Conservation (phyloP, 2,888 invertebrate species). For the Rhagonycha fulva region DNA sequence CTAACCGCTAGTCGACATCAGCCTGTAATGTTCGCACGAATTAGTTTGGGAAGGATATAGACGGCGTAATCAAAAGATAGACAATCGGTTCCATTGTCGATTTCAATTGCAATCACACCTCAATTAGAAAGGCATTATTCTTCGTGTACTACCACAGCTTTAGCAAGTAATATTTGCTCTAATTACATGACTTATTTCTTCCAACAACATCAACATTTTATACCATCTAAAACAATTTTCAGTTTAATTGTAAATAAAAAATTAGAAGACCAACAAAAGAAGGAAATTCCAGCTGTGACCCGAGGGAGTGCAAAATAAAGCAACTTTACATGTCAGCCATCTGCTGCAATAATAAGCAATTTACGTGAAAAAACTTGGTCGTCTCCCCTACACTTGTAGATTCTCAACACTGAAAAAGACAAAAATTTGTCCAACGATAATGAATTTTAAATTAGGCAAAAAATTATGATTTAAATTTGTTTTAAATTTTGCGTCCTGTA, state of each 20-base stretch:
- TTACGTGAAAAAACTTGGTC: background rate
- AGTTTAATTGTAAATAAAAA: background rate
- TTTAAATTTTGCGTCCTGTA: background rate
- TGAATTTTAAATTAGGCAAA: background rate
- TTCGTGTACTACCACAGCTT: background rate
- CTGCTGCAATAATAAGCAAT: background rate
- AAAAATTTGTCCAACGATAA: background rate
- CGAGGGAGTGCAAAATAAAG: background rate
- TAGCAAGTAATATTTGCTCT: background rate
- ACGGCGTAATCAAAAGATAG: constrained; percentile 18
- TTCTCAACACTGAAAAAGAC: background rate
- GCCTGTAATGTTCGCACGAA: constrained; percentile 24
- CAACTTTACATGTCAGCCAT: background rate
- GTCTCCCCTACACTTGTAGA: background rate
- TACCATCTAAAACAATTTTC: background rate
- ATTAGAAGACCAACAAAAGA: background rate
- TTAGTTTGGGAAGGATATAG: constrained; percentile 15
- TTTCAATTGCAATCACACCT: background rate
- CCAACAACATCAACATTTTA: background rate
- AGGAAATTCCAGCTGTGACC: background rate
- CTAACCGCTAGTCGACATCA: constrained; percentile 19
- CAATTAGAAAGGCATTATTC: background rate
- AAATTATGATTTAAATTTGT: background rate
- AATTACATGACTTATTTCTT: background rate
- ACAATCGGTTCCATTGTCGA: background rate